A percentile compares a stretch with the other conserved stretches of the same genome.
These are phyloP conservation scores for Drosophila austrosaltans DNA, from an alignment of 2,888 invertebrate genomes.

Conservation along the genomic window DNA sequence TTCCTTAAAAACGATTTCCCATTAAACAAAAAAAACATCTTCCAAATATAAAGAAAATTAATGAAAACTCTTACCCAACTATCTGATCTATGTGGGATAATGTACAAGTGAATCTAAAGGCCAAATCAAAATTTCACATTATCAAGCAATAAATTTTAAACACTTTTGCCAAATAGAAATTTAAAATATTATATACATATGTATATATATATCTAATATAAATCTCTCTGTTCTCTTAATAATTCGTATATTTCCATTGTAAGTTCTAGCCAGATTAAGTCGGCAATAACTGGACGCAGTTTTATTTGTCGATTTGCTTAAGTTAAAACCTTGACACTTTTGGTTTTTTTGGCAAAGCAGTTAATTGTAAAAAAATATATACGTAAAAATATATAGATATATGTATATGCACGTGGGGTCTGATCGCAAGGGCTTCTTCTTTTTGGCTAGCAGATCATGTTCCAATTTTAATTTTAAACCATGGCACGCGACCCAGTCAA, in stretches of 20 bases:
- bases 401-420: background rate
- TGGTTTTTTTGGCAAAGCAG: background rate
- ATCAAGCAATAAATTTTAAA: too few species aligned
- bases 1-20: too few species aligned
- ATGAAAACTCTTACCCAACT: too few species aligned
- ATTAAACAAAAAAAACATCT: too few species aligned
- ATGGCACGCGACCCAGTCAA: conserved; percentile 46
- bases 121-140: too few species aligned
- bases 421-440: background rate
- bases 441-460: conserved; percentile 7
- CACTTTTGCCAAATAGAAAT: too few species aligned
- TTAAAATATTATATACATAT: too few species aligned
- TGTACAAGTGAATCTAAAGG: too few species aligned
- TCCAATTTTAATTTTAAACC: background rate
- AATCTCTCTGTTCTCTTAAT: too few species aligned
- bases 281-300: background rate
- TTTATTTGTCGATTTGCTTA: conserved; percentile 10
- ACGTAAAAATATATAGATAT: background rate
- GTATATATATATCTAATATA: too few species aligned
- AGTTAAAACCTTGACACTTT: conserved; percentile 7
- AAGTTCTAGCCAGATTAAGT: background rate
- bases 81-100: too few species aligned
- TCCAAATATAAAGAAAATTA: too few species aligned
- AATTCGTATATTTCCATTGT: background rate
- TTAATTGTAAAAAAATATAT: background rate